A percentile compares a stretch with the other conserved stretches of the same genome.
phyloP scores from a whole-genome alignment of 37 sponge, comb jelly and placozoan genomes.

The Agelas oroides region DNA sequence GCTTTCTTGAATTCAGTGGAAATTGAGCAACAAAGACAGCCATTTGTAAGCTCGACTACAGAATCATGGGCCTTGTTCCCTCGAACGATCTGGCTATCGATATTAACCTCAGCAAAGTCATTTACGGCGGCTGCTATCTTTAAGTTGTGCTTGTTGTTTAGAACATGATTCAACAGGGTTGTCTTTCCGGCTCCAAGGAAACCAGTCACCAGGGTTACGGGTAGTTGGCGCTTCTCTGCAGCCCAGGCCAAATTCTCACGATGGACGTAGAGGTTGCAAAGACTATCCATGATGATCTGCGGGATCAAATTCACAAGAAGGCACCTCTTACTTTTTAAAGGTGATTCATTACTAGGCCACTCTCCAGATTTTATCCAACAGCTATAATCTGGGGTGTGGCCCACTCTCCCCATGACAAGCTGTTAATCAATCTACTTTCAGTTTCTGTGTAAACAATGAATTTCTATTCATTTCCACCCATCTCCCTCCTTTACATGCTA shows the following conservation, averaged over 20 bases:
- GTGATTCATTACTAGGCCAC: too few relatives aligned
- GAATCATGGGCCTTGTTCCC: slow-evolving; percentile 39
- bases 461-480: too few relatives aligned
- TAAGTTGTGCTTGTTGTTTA: slow-evolving; percentile 75
- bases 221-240: slow-evolving; percentile 48
- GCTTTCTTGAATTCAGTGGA: slow-evolving; percentile 60
- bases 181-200: slow-evolving; percentile 90
- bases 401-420: too few relatives aligned
- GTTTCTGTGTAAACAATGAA: too few relatives aligned
- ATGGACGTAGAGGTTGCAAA: slow-evolving; percentile 67
- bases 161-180: slow-evolving; percentile 69
- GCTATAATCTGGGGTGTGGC: too few relatives aligned
- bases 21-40: slow-evolving; percentile 81
- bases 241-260: slow-evolving; percentile 69
- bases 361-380: too few relatives aligned
- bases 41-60: slow-evolving; percentile 77
- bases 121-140: slow-evolving; percentile 86
- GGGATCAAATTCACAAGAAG: too few relatives aligned
- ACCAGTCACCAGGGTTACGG: slow-evolving; percentile 84
- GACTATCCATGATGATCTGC: slow-evolving; percentile 12
- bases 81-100: slow-evolving; percentile 74
- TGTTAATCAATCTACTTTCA: too few relatives aligned
- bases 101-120: slow-evolving; percentile 76
- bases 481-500: too few relatives aligned
- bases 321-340: too few relatives aligned